Evolutionary conservation across 2,888 invertebrate genomes (phyloP), one percentile per base, ranked within the genome.

Genomic region (Drosophila mayaguana): DNA sequence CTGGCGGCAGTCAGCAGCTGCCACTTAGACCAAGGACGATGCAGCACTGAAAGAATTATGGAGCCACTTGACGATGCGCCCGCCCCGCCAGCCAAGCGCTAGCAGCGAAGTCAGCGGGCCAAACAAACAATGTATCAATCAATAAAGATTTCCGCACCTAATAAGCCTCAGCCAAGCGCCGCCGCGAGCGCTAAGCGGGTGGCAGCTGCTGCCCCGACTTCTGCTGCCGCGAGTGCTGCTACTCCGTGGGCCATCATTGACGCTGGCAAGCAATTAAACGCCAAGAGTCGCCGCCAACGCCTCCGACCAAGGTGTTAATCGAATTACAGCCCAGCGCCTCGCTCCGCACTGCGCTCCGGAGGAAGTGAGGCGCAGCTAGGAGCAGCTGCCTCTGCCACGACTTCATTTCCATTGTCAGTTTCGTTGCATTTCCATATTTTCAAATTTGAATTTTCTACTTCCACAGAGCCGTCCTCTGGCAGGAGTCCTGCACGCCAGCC

Each of bases 111-210:
- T 45, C 72, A 84, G 88, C 88, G 88, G 88, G 83, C 78, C 80
- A 81, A 89, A 74, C 88, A 84, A 90, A 88, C 86, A 87, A 86
- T 72, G 83, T 83, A 89, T 84, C 86, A 86, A 90, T 89, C 90
- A 88, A 89, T 89, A 89, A 89, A 89, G 90, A 89, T 90, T 90
- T 89, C 90, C 88, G 83, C 90, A 90, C 89, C 89, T 89, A 84
- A 89, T 86, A 86, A 84, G 89, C 85, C 81, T 68, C 83, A 72
- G 82, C 79, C 79, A 72, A 65, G 70, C 76, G 71, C n/a, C 63
- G 62, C 42, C 28, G 28, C 32, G 11, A 59, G 36, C 7, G 42
- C 12, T 12, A n/a, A 63, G 42, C 28, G 43, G 34, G 51, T 51
- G 7, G 14, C 45, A 51, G 70, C 69, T 63, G 65, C 46, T 46